These are phyloP conservation scores for Chaetodon trifasciatus DNA, from an alignment of 2,797 vertebrate species.

Conservation along the genomic window DNA sequence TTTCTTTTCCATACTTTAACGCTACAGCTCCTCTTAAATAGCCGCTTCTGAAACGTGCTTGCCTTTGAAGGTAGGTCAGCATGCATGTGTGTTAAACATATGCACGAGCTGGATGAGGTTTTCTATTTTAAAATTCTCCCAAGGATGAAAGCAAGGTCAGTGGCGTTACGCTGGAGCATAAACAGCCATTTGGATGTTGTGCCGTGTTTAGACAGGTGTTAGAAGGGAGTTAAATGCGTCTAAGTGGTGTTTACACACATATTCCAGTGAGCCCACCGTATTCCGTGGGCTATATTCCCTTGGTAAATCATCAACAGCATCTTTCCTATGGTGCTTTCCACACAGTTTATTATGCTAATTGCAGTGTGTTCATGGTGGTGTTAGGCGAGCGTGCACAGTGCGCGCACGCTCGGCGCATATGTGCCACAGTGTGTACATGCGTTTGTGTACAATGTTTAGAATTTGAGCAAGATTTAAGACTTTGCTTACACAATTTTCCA, in stretches of 20 bases:
- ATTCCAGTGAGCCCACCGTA: constrained; percentile 36
- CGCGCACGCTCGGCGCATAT: background rate
- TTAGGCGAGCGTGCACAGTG: constrained; percentile 28
- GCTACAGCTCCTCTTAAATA: constrained; percentile 49
- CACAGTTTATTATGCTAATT: constrained; percentile 57
- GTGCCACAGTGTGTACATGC: constrained; percentile 14
- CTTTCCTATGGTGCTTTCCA: constrained; percentile 42
- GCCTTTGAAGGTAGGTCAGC: constrained; percentile 59
- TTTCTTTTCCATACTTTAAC: constrained; percentile 38
- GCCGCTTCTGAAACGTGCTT: constrained; percentile 19
- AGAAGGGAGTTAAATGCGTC: constrained; percentile 53
- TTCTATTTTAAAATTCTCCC: constrained; percentile 60
- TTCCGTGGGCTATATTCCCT: constrained; percentile 28
- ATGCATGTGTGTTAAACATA: constrained; percentile 56
- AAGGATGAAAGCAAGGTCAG: constrained; percentile 64
- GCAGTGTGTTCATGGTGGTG: constrained; percentile 19
- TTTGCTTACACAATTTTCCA: constrained; percentile 21
- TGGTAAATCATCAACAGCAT: constrained; percentile 59
- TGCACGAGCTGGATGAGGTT: constrained; percentile 33
- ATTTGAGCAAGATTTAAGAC: constrained; percentile 46
- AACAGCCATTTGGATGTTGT: constrained; percentile 51
- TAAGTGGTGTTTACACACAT: constrained; percentile 57
- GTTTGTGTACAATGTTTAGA: constrained; percentile 23
- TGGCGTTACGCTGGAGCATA: constrained; percentile 19
- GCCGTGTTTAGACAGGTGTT: constrained; percentile 69